Evolutionary conservation across 2,797 vertebrate species (phyloP).

Genomic region (Champsocephalus esox): DNA sequence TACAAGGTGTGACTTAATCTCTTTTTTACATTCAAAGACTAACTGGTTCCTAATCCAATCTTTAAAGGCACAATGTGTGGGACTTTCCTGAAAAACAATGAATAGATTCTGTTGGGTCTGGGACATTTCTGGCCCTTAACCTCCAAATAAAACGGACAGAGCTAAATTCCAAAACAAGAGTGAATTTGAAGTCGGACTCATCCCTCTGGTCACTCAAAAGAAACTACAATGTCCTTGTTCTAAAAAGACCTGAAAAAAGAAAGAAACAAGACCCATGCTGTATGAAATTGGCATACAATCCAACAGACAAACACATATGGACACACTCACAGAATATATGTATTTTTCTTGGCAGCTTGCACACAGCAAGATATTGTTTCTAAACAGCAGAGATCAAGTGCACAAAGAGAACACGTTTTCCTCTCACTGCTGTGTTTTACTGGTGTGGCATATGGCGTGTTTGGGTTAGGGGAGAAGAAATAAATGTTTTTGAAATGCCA

Average conservation of each 20-base stretch:
- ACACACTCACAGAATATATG: neutral
- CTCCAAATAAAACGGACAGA: no score
- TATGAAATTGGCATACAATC: neutral
- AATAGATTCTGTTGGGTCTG: no score
- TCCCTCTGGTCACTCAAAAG: neutral
- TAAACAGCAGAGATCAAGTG: conserved; percentile 28
- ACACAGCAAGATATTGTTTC: conserved; percentile 28
- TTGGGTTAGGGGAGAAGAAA: conserved; percentile 21
- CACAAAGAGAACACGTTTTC: neutral
- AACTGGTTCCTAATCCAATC: no score
- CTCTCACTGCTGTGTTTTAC: conserved; percentile 30
- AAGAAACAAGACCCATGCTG: neutral
- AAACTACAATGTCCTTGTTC: neutral
- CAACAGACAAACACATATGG: conserved; percentile 8
- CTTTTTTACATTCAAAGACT: neutral
- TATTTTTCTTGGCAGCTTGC: conserved; percentile 16
- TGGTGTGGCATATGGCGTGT: conserved; percentile 35
- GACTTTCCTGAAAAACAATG: no score
- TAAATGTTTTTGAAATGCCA: conserved; percentile 38
- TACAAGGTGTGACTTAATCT: neutral
- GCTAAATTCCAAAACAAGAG: no score
- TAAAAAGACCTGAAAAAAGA: neutral
- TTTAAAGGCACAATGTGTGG: no score
- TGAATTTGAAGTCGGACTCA: neutral
- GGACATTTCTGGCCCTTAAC: no score